Percentiles rank a stretch among this genome's conserved stretches.
These are phyloP conservation scores for Melospiza melodia DNA, from an alignment of 2,113 vertebrate species.

Conservation along the genomic window DNA sequence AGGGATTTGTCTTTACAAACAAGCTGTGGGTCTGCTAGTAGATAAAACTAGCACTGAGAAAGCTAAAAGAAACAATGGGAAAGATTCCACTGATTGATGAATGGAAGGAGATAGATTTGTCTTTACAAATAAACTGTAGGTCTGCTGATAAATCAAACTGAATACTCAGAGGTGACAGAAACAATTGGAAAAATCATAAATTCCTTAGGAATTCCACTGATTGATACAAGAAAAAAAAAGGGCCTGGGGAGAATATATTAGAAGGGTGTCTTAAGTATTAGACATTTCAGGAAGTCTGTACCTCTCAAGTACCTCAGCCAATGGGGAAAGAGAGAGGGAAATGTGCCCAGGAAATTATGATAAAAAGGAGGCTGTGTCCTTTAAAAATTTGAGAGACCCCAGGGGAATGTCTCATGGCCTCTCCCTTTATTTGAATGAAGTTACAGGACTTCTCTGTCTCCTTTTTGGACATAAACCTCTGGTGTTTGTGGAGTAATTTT, in stretches of 20 bases:
- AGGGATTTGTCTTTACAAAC: not conserved
- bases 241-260: not conserved
- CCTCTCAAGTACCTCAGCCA: not conserved
- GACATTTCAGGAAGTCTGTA: rapidly evolving
- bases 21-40: not conserved
- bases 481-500: not conserved
- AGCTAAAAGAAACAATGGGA: not conserved
- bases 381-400: not conserved
- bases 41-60: not conserved
- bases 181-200: not conserved
- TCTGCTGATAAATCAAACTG: not conserved
- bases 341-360: not conserved
- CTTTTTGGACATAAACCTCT: not conserved
- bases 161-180: not conserved
- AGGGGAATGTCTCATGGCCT: not conserved
- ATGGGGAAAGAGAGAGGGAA: not conserved
- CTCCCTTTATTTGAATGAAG: not conserved
- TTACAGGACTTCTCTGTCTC: not conserved
- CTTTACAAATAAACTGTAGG: not conserved
- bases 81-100: not conserved
- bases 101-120: not conserved
- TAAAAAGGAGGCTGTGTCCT: not conserved
- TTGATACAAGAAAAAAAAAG: not conserved
- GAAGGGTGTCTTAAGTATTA: not conserved
- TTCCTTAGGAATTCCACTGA: not conserved